phyloP scores from a whole-genome alignment of 35 echinoderm and acorn worm genomes.

The Ophiothrix spiculata region DNA sequence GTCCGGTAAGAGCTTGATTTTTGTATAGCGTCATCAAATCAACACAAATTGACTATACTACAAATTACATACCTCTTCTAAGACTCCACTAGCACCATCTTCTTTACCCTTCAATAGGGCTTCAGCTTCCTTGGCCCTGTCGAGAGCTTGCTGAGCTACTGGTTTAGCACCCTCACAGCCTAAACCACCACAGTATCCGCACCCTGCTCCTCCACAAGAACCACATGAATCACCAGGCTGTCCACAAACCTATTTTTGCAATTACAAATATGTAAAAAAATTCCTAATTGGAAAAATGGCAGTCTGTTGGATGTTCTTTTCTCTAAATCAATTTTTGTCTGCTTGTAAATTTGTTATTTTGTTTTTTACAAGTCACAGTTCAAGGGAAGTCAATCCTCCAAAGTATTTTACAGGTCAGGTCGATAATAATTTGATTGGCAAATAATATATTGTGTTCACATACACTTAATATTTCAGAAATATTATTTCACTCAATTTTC shows the following conservation, averaged over 20 bases:
- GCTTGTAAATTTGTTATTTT: too few species aligned
- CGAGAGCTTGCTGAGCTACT: slow-evolving; percentile 61
- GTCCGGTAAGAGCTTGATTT: too few species aligned
- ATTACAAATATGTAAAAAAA: slow-evolving; percentile 21
- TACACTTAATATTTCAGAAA: too few species aligned
- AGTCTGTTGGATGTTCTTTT: neutral
- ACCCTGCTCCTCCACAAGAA: slow-evolving; percentile 86
- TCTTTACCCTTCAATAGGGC: slow-evolving; percentile 60
- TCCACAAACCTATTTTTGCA: slow-evolving; percentile 95
- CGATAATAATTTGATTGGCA: too few species aligned
- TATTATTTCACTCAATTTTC: too few species aligned
- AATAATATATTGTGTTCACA: too few species aligned
- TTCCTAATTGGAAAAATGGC: neutral
- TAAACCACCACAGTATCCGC: slow-evolving; percentile 87
- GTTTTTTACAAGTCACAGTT: too few species aligned
- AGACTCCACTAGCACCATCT: slow-evolving; percentile 46
- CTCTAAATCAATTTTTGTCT: neutral
- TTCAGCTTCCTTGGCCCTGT: slow-evolving; percentile 60
- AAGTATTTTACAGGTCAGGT: too few species aligned
- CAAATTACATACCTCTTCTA: slow-evolving; percentile 55
- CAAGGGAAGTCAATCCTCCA: too few species aligned
- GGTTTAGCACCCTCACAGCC: slow-evolving; percentile 67
- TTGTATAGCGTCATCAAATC: too few species aligned
- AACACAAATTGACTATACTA: neutral
- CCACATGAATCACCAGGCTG: slow-evolving; percentile 89